Conservation (phyloP, 2,113 vertebrate species). For the Labeo rohita region DNA sequence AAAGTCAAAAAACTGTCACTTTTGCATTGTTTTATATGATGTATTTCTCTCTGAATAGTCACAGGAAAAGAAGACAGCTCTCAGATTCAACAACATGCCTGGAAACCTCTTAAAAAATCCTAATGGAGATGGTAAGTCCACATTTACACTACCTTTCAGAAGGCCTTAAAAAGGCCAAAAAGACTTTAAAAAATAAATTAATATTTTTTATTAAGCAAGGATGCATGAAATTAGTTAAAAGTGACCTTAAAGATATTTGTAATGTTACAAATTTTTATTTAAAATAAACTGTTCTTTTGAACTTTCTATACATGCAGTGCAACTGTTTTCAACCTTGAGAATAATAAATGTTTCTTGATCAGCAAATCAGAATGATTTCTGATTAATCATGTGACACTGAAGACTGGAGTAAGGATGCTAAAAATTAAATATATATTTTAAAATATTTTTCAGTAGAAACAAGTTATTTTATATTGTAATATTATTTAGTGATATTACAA, state of each 20-base stretch:
- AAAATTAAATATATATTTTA: too few species aligned
- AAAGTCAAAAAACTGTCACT: background rate
- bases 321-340: too few species aligned
- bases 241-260: background rate
- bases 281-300: too few species aligned
- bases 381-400: too few species aligned
- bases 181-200: too few species aligned
- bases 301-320: too few species aligned
- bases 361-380: too few species aligned
- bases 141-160: background rate
- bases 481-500: too few species aligned
- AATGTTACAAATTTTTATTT: background rate
- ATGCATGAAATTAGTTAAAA: background rate
- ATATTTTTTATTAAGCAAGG: background rate
- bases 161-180: background rate
- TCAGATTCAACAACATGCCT: constrained; percentile 60
- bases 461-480: too few species aligned
- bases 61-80: background rate
- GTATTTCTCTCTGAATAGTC: background rate
- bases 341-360: too few species aligned
- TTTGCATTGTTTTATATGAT: background rate
- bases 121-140: constrained; percentile 70
- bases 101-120: constrained; percentile 77
- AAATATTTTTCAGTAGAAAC: too few species aligned
- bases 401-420: too few species aligned